Evolutionary conservation across 2,888 invertebrate genomes (phyloP), one percentile per base, ranked within the genome.

Genomic region (Drosophila suboccidentalis): DNA sequence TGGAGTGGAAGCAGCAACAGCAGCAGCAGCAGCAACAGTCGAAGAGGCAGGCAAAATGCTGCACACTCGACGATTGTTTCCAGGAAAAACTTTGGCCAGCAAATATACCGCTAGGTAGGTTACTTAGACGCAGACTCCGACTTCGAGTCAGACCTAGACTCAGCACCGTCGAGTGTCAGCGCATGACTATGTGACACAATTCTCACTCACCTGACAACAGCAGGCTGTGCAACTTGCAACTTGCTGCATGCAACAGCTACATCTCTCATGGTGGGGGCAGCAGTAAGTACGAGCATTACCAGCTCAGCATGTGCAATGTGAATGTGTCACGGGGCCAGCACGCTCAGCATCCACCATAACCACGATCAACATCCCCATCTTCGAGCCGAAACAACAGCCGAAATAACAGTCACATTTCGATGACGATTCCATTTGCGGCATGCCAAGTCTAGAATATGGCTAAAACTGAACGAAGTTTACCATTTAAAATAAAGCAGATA

Each of bases 151-250:
- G 32, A 36, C 67, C 54, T 63, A 70, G 55, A 66, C 38, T 57
- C 55, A 53, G 13, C 68, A 64, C 26, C 22, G 54, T 26, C 70
- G 87, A 87, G 87, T 89, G 84, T 87, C 87, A 83, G 83, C 80
- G 72, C 72, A 74, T 80, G 84, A 89, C 80, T 82, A 88, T 85
- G 89, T 91, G 90, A 90, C 91, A 91, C 90, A 90, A 90, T 91
- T 90, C 90, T 90, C 91, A 91, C 89, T 91, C 87, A 79, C 79
- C 84, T 83, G 85, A 83, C 82, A 80, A 69, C 83, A 72, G 82
- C 72, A 69, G 71, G 70, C 66, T 57, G 67, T 51, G 51, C 43
- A 54, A 32, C 58, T 46, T 38, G 58, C 54, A 26, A 10, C 19
- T 22, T 13, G 46, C 46, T 29, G 19, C 55, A 29, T 32, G 29